A percentile compares a stretch with the other conserved stretches of the same genome.
phyloP scores from a whole-genome alignment of 2,113 vertebrate species.

The Charadrius vociferus region DNA sequence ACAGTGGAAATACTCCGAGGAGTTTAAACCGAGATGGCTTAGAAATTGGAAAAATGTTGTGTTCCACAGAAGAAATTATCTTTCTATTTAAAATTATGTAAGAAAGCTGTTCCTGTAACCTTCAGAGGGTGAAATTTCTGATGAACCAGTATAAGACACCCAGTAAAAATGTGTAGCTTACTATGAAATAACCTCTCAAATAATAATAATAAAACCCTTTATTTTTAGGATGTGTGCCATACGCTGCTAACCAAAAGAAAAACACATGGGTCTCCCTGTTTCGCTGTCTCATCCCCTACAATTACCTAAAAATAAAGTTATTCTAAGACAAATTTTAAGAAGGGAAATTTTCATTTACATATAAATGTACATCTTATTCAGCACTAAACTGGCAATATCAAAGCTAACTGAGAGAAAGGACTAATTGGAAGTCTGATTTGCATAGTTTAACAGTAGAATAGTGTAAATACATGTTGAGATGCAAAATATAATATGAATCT shows the following conservation, averaged over 20 bases:
- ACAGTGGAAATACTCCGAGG: not conserved
- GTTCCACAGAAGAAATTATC: not conserved
- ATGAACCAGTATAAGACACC: not conserved
- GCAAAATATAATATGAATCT: not conserved
- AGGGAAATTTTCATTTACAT: conserved; percentile 20
- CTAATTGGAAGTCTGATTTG: conserved; percentile 49
- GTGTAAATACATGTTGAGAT: not conserved
- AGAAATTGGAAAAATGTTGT: not conserved
- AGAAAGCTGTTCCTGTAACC: not conserved
- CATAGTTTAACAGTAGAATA: conserved; percentile 13
- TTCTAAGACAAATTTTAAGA: not conserved
- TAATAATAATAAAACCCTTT: not conserved
- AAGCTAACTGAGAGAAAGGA: not conserved
- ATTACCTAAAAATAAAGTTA: not conserved
- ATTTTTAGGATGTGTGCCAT: not conserved
- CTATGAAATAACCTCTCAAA: not conserved
- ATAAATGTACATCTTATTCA: conserved; percentile 47
- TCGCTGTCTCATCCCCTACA: not conserved
- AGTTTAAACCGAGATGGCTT: not conserved
- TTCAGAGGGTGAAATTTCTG: not conserved
- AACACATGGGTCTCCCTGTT: not conserved
- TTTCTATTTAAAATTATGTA: not conserved
- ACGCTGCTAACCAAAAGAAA: not conserved
- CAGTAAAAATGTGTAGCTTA: not conserved
- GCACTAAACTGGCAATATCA: conserved; percentile 3